Evolutionary conservation across 2,113 vertebrate genomes (phyloP).

Genomic region (Mugil cephalus): DNA sequence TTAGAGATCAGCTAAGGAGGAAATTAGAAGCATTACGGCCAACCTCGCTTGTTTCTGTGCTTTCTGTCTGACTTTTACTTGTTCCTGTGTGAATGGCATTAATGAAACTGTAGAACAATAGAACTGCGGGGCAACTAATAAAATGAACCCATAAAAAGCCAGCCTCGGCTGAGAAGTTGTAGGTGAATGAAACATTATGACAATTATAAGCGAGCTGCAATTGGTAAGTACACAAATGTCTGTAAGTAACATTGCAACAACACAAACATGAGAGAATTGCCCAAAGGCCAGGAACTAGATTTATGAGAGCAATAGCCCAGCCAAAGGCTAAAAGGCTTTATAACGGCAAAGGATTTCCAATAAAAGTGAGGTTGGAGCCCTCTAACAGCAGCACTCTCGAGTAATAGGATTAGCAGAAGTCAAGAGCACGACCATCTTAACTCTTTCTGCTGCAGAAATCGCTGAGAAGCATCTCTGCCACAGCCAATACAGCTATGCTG

Average conservation of each 20-base stretch:
- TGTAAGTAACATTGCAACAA: slow-evolving; percentile 58
- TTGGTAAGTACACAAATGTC: slow-evolving; percentile 53
- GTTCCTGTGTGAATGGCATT: slow-evolving; percentile 34
- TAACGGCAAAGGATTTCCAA: slow-evolving; percentile 83
- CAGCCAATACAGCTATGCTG: slow-evolving; percentile 64
- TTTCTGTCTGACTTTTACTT: slow-evolving; percentile 60
- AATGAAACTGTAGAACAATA: slow-evolving; percentile 47
- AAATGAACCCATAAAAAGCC: slow-evolving; percentile 25
- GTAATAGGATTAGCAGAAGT: slow-evolving; percentile 85
- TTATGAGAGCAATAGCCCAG: slow-evolving; percentile 79
- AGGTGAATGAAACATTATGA: slow-evolving; percentile 28
- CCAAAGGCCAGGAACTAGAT: slow-evolving; percentile 67
- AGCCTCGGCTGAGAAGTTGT: slow-evolving; percentile 15
- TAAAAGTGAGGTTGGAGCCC: slow-evolving; percentile 81
- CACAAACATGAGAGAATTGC: slow-evolving; percentile 70
- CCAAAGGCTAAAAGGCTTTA: slow-evolving; percentile 85
- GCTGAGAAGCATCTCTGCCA: slow-evolving; percentile 75
- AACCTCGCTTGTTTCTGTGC: slow-evolving; percentile 40
- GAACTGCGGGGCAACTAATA: not conserved
- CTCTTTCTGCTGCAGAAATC: slow-evolving; percentile 78
- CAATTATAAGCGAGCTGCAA: slow-evolving; percentile 5
- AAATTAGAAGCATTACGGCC: slow-evolving; percentile 77
- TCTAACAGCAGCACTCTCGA: slow-evolving; percentile 81
- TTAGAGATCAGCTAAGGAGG: slow-evolving; percentile 80
- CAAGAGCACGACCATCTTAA: slow-evolving; percentile 77